These are phyloP conservation scores for Lasioglossum pauxillum DNA, from an alignment of 2,888 invertebrate species.

Conservation along the genomic window DNA sequence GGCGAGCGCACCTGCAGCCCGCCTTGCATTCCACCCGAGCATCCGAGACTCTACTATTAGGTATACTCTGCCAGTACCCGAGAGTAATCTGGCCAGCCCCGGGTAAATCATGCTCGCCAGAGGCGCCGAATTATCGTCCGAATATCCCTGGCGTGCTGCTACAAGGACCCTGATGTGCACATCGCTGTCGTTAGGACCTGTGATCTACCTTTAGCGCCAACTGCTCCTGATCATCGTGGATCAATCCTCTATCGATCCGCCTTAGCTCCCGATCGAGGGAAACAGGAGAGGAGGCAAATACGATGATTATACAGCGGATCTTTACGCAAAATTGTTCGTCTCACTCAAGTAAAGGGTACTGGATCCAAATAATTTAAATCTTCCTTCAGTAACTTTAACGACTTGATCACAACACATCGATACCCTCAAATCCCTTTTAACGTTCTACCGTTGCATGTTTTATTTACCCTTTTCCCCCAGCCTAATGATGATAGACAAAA, in stretches of 20 bases:
- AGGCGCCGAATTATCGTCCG: slow-evolving; percentile 4
- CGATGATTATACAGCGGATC: background rate
- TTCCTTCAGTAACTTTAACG: background rate
- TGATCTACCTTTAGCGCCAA: background rate
- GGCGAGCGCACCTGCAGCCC: slow-evolving; percentile 30
- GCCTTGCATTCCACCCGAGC: slow-evolving; percentile 30
- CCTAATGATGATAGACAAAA: background rate
- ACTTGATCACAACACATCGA: background rate
- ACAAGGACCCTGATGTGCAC: background rate
- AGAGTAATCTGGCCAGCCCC: background rate
- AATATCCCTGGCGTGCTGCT: background rate
- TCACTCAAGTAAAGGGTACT: background rate
- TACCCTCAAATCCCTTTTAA: background rate
- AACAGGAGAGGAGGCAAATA: background rate
- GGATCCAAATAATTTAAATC: background rate
- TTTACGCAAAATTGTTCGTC: background rate
- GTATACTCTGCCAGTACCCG: background rate
- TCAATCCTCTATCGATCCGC: background rate
- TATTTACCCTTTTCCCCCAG: background rate
- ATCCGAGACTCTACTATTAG: slow-evolving; percentile 22
- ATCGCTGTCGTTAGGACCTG: background rate
- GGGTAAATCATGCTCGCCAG: background rate
- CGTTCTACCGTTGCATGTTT: background rate
- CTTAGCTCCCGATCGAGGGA: background rate
- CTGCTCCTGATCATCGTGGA: background rate